Base-by-base conservation (phyloP, 2,797 vertebrate species). In the Limosa lapponica region DNA sequence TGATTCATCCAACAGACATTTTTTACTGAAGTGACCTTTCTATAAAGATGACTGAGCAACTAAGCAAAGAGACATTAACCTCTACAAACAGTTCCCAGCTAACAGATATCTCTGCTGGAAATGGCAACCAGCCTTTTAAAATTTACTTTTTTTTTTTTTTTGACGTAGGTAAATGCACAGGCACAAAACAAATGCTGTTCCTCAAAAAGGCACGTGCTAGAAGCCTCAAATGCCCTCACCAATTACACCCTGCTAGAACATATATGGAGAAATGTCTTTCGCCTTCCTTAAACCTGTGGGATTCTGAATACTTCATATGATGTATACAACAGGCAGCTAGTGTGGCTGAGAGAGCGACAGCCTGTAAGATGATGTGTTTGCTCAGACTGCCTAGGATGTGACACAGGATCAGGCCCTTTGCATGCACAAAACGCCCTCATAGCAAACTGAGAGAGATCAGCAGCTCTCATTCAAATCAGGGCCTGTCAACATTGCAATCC, bases 31-130 rank as follows among this genome's bases (percentile, higher is more conserved):
- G 82, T 58, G 90, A 96, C 96, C 96, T 97, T 96, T 96, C 96
- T 72, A 93, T 90, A 95, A 95, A 87, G 41, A 86, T 70, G 82
- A 92, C 89, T 59, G 84, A 96, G 92, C 96, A 96, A 94, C 89
- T 73, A 84, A 85, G 97, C 66, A 96, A 91, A 96, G 94, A 95
- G 96, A 97, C 52, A 92, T 85, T 91, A 95, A 93, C 96, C 97
- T 97, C 98, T 92, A 86, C 93, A 97, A 97, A 97, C 84, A 97
- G 96, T 83, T 97, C 91, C 94, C 90, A 85, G 87, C 93, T 94
- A 96, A 97, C 93, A 78, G 75, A 89, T 77, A 80, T 85, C 75
- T 57, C 48, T 78, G 93, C 96, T 95, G 87, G 87, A 96, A 95
- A 96, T 46, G 69, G 95, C 96, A 97, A 71, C 70, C 73, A 94